phyloP scores from a whole-genome alignment of 2,113 vertebrate species.

The Chascanopsetta lugubris region DNA sequence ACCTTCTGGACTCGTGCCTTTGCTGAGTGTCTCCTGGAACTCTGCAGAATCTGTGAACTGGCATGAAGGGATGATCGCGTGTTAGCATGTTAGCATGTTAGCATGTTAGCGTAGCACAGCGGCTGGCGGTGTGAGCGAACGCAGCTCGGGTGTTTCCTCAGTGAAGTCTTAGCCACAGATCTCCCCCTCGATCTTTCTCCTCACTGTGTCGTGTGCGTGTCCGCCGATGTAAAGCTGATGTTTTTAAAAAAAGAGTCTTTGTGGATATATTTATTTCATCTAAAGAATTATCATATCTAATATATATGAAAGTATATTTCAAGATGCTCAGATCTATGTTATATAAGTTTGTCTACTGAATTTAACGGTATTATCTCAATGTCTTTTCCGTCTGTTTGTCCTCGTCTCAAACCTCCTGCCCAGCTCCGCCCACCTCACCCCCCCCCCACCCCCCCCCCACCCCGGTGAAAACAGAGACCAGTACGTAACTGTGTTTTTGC shows the following conservation, averaged over 20 bases:
- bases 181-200: constrained; percentile 33
- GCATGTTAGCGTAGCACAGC: constrained; percentile 15
- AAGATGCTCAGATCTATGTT: constrained; percentile 71
- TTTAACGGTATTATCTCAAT: constrained; percentile 75
- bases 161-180: constrained; percentile 25
- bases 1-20: background rate
- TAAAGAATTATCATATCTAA: constrained; percentile 69
- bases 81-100: too few relatives aligned
- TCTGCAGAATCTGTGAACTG: background rate
- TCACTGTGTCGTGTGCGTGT: constrained; percentile 74
- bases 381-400: constrained; percentile 76
- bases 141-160: constrained; percentile 15
- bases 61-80: background rate
- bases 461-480: constrained; percentile 80
- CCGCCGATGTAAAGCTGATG: constrained; percentile 71
- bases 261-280: constrained; percentile 78
- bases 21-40: background rate
- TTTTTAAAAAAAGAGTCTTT: constrained; percentile 67
- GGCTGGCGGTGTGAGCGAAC: constrained; percentile 44
- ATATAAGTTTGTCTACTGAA: constrained; percentile 79
- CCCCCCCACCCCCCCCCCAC: constrained; percentile 36
- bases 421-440: constrained; percentile 35
- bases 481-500: constrained; percentile 81
- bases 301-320: constrained; percentile 79
- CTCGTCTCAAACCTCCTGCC: constrained; percentile 64